A percentile compares a stretch with the other conserved stretches of the same genome.
phyloP scores from a whole-genome alignment of 2,797 vertebrate species.

The Rallus crepitans region DNA sequence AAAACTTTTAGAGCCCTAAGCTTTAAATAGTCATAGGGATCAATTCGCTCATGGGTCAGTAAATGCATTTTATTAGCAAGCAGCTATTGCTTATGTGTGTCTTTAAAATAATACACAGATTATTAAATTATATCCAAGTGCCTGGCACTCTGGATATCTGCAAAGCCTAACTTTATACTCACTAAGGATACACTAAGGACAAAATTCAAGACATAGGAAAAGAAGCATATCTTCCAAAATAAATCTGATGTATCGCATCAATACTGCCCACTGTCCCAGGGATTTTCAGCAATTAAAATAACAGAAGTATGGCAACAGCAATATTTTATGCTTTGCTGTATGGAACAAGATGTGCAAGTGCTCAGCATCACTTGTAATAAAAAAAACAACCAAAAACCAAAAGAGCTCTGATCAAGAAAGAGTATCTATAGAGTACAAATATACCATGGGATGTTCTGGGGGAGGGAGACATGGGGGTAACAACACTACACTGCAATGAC shows the following conservation, averaged over 20 bases:
- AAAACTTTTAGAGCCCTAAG: constrained; percentile 83
- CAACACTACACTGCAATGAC: background rate
- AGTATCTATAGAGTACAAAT: background rate
- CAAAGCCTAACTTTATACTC: background rate
- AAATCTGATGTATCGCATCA: background rate
- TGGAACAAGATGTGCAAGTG: background rate
- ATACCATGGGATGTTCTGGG: background rate
- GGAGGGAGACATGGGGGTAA: background rate
- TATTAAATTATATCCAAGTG: constrained; percentile 71
- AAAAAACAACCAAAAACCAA: background rate
- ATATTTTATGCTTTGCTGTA: background rate
- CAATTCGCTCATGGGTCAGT: constrained; percentile 91
- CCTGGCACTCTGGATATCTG: background rate
- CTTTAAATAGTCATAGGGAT: constrained; percentile 89
- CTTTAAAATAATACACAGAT: constrained; percentile 89
- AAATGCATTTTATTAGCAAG: constrained; percentile 84
- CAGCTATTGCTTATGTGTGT: constrained; percentile 79
- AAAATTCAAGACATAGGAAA: background rate
- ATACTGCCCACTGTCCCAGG: background rate
- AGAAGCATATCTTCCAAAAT: background rate
- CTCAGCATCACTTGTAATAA: background rate
- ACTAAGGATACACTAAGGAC: background rate
- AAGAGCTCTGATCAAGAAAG: background rate
- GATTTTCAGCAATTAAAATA: background rate
- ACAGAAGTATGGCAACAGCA: background rate